Percentiles rank a stretch among this genome's conserved stretches.
These are phyloP conservation scores for Caenorhabditis afra DNA, from an alignment of 2,888 invertebrate genomes.

Conservation along the genomic window DNA sequence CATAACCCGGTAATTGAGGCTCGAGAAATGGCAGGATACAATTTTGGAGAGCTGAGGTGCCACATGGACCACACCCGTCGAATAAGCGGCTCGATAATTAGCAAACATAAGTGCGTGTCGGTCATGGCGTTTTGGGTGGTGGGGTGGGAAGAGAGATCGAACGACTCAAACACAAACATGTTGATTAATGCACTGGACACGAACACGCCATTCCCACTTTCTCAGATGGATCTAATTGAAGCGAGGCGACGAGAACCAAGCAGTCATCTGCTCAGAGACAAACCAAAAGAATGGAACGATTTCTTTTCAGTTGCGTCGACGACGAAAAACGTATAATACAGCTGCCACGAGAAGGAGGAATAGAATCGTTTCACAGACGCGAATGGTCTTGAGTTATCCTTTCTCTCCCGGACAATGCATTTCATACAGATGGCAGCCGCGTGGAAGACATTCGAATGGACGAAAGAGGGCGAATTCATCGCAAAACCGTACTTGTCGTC, in stretches of 20 bases:
- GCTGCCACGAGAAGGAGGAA: neutral
- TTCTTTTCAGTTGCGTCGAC: too few relatives aligned
- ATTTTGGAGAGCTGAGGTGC: conserved; percentile 26
- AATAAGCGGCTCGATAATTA: conserved; percentile 51
- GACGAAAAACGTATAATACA: too few relatives aligned
- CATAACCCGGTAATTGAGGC: conserved; percentile 6
- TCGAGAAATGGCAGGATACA: conserved; percentile 32
- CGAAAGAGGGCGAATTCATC: neutral
- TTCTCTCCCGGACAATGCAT: neutral
- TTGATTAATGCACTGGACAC: conserved; percentile 42
- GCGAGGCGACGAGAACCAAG: neutral
- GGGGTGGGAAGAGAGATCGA: conserved; percentile 17
- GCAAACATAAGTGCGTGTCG: conserved; percentile 50
- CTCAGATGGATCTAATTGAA: conserved; percentile 31
- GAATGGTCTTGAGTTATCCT: conserved; percentile 14
- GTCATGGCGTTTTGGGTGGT: conserved; percentile 8
- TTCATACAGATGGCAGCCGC: conserved; percentile 19
- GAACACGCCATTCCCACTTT: neutral
- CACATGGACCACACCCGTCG: conserved; percentile 31
- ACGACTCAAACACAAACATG: conserved; percentile 34
- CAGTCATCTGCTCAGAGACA: too few relatives aligned
- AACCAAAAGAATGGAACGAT: too few relatives aligned
- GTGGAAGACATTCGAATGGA: conserved; percentile 3
- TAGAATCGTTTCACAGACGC: neutral
- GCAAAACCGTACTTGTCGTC: conserved; percentile 17